Evolutionary conservation across 2,888 invertebrate genomes (phyloP).

Genomic region (Falcaria lacertinaria): DNA sequence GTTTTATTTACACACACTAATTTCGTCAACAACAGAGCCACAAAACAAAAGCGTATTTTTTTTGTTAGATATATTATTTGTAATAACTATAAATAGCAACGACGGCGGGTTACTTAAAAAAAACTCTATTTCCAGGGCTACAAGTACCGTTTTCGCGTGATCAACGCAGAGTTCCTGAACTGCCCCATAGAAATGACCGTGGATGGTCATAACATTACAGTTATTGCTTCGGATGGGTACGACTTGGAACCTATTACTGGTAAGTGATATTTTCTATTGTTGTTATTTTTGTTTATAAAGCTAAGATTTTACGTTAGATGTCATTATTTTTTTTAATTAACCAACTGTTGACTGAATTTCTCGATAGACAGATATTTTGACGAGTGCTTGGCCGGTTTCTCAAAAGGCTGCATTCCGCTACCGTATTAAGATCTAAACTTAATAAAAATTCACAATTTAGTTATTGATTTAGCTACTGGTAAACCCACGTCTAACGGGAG

Average conservation of each 20-base stretch:
- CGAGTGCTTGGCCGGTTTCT: no score
- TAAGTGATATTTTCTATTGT: constrained; percentile 44
- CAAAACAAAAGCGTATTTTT: background rate
- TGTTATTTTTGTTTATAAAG: background rate
- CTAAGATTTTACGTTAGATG: background rate
- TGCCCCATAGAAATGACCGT: constrained; percentile 91
- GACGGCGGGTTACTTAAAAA: constrained; percentile 6
- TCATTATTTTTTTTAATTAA: no score
- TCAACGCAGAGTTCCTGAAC: constrained; percentile 92
- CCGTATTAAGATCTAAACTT: no score
- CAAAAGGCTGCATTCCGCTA: no score
- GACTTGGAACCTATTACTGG: constrained; percentile 87
- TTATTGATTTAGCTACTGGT: no score
- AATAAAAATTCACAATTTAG: no score
- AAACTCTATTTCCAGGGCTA: constrained; percentile 76
- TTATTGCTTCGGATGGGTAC: constrained; percentile 89
- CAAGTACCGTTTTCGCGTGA: constrained; percentile 88
- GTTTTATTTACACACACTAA: background rate
- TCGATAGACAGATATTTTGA: no score
- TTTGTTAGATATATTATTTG: background rate
- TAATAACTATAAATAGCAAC: background rate
- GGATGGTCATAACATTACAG: constrained; percentile 88
- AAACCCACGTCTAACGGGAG: background rate
- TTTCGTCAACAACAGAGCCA: background rate
- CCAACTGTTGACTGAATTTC: no score